Evolutionary conservation across 2,888 invertebrate genomes (phyloP).

Genomic region (Unio delphinus): DNA sequence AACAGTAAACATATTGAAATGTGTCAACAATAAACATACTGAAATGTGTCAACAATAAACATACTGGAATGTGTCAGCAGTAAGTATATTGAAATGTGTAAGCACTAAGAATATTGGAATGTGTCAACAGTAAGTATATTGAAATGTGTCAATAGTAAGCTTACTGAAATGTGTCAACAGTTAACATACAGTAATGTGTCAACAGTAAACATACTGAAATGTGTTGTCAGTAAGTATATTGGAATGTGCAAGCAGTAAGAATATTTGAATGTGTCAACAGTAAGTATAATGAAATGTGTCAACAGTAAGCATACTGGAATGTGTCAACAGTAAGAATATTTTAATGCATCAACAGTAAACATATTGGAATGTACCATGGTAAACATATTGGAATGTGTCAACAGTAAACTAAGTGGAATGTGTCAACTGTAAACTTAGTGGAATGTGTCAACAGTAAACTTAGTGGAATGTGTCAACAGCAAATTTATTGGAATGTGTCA

Average conservation of each 20-base stretch:
- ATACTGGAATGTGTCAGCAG: too few relatives aligned
- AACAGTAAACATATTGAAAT: not conserved
- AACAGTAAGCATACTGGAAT: not conserved
- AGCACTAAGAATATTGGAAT: conserved; percentile 3
- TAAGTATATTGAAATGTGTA: too few relatives aligned
- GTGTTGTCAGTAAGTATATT: conserved; percentile 1
- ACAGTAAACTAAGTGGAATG: not conserved
- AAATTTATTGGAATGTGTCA: not conserved
- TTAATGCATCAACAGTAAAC: not conserved
- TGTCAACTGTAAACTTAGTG: not conserved
- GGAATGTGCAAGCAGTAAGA: not conserved
- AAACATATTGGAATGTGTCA: not conserved
- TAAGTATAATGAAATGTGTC: not conserved
- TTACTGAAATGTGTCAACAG: not conserved
- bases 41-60: too few relatives aligned
- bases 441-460: not conserved
- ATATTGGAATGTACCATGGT: not conserved
- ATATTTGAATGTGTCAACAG: not conserved
- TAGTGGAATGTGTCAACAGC: too few relatives aligned
- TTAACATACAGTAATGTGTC: not conserved
- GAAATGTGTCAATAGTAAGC: not conserved
- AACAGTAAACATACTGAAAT: too few relatives aligned
- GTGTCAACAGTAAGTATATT: not conserved
- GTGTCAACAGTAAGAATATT: too few relatives aligned
- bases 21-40: not conserved